Evolutionary conservation across 2,888 invertebrate species (phyloP), one percentile per base, ranked within the genome.

Genomic region (Lasioglossum morio): DNA sequence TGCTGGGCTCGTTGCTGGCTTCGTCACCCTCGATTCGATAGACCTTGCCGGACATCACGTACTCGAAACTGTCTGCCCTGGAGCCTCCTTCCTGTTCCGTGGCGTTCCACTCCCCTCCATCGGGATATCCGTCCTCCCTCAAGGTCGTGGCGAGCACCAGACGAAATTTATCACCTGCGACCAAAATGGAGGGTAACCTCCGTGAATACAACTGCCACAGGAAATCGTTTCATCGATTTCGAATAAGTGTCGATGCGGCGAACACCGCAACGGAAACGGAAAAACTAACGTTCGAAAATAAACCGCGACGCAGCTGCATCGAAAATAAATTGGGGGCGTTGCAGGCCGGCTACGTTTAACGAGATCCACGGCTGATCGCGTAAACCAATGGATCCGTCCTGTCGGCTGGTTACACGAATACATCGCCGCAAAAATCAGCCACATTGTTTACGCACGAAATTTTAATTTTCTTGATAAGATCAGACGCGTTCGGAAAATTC

Each of bases 31-130:
- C 99, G 94, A 99, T 99, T 92, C 99, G 97, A 96, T 99, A 99
- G 90, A 99, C 98, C 95, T 99, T 99, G 30, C 99, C 99, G 90
- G 98, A 99, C 99, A 99, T 99, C 75, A 99, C 99, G 96, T 99
- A 99, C 95, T 99, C 99, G 94, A 99, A 99, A 93, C 98, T 98
- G 95, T 99, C 99, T 0, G 99, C 99, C 76, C 99, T 96, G 27
- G 98, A 98, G 23, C 95, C 94, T 75, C 98, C 98, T 92, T 98
- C 98, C n/a, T 97, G 97, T 90, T 98, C 98, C 90, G 97, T 94
- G 2, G 98, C 98, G 95, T 98, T 98, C 97, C 98, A 99, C 94
- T 99, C 99, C 0, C 98, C 98, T 0, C 94, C 94, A 93, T 99
- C 99, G 0, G 98, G 98, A 93, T 98, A 98, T 0, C 99, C 99